Evolutionary conservation across 2,888 invertebrate species (phyloP), one percentile per base, ranked within the genome.

Genomic region (Aromia moschata): DNA sequence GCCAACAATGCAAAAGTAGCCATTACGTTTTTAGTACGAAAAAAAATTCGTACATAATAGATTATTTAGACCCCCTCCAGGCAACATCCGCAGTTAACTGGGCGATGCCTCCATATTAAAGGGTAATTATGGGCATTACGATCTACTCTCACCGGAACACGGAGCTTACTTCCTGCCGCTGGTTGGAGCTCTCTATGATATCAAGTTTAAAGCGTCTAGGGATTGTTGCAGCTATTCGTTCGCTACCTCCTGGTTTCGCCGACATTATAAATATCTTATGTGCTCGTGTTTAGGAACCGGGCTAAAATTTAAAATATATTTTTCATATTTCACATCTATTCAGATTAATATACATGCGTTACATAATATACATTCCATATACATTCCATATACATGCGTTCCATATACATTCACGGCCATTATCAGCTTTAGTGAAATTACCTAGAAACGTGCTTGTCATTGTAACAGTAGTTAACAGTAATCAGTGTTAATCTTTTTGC

Each of bases 71-170:
- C 64, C 67, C 65, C 61, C 56, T 51, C 54, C 41, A 56, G 62
- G 62, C 59, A 56, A 70, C 70, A 70, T 66, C 73, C 66, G 69
- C 64, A 57, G 64, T 61, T 58, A 65, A 66, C 61, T 60, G 64
- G 62, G 67, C 59, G 68, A 69, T 71, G 69, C 68, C 66, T 67
- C 67, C 69, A 72, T 71, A 75, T 75, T 75, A 74, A 73, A 74
- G 71, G 68, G 71, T 74, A 74, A 75, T 75, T 74, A 74, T 68
- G 68, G 64, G 72, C 70, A 74, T 75, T 73, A 74, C 65, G 64
- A 65, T 64, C 64, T 64, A 60, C 70, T 70, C 68, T 66, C 69
- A 62, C 70, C 72, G 74, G 74, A 75, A 73, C 70, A 65, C 58
- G 62, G 61, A 65, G 70, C 31, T 40, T 41, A 52, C 52, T 52